Evolutionary conservation across 2,888 invertebrate genomes (phyloP).

Genomic region (Netelia fuscicornis): DNA sequence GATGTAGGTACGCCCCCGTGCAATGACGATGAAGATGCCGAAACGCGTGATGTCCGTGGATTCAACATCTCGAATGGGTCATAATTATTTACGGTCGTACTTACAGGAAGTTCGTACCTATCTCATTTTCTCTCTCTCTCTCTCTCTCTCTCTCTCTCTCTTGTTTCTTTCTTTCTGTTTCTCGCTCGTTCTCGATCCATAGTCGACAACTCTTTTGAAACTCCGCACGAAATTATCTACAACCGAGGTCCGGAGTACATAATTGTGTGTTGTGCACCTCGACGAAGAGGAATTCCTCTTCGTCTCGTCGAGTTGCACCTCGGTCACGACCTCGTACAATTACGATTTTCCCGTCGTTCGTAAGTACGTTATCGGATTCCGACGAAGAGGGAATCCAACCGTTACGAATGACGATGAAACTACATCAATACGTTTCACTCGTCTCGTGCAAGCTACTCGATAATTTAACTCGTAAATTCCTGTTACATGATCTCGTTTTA

Average conservation of each 20-base stretch:
- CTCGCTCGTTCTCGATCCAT: slow-evolving; percentile 17
- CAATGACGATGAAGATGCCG: slow-evolving; percentile 7
- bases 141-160: slow-evolving; percentile 20
- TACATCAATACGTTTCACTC: too few relatives aligned
- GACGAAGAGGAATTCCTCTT: too few relatives aligned
- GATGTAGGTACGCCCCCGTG: slow-evolving; percentile 43
- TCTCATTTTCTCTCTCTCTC: background rate
- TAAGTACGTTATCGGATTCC: slow-evolving; percentile 26
- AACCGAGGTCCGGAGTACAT: slow-evolving; percentile 33
- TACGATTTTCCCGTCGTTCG: slow-evolving; percentile 12
- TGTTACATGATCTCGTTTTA: background rate
- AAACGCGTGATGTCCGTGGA: slow-evolving; percentile 7
- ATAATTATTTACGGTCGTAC: slow-evolving; percentile 68
- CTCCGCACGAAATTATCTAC: slow-evolving; percentile 50
- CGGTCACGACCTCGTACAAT: slow-evolving; percentile 42
- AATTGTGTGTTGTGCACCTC: slow-evolving; percentile 29
- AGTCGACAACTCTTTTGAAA: slow-evolving; percentile 37
- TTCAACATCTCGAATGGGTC: slow-evolving; percentile 50
- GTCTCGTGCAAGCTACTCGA: too few relatives aligned
- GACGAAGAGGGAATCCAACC: background rate
- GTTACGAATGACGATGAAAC: background rate
- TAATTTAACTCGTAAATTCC: too few relatives aligned
- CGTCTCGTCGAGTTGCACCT: background rate
- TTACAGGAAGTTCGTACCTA: slow-evolving; percentile 22
- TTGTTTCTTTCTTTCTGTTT: slow-evolving; percentile 41